Evolutionary conservation across 2,888 invertebrate species (phyloP).

Genomic region (Orthosia cruda): DNA sequence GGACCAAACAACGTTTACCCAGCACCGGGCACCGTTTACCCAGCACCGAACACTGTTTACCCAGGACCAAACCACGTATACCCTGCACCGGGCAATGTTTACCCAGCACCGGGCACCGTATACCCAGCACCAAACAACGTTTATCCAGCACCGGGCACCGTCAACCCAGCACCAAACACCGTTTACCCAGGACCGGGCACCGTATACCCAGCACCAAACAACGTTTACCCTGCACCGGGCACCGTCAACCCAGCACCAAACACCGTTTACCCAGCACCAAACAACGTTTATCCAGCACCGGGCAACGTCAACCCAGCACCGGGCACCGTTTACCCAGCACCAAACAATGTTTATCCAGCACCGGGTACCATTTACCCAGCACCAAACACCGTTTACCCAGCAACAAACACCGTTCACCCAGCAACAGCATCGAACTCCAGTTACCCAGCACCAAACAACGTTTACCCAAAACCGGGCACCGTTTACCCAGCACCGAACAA

Average conservation of each 20-base stretch:
- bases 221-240: neutral
- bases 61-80: neutral
- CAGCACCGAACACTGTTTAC: neutral
- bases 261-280: neutral
- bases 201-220: neutral
- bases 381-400: neutral
- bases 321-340: neutral
- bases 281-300: neutral
- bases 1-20: neutral
- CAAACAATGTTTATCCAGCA: neutral
- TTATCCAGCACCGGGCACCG: neutral
- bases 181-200: neutral
- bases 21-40: neutral
- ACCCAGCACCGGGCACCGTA: neutral
- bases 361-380: neutral
- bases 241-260: neutral
- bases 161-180: neutral
- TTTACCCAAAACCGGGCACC: neutral
- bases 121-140: neutral
- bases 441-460: neutral
- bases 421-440: neutral
- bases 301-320: neutral
- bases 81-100: neutral
- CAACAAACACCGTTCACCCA: neutral
- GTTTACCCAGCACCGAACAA: slow-evolving; percentile 1